Base-by-base conservation (phyloP, 2,113 vertebrate genomes). In the Chaetorhynchus papuensis region DNA sequence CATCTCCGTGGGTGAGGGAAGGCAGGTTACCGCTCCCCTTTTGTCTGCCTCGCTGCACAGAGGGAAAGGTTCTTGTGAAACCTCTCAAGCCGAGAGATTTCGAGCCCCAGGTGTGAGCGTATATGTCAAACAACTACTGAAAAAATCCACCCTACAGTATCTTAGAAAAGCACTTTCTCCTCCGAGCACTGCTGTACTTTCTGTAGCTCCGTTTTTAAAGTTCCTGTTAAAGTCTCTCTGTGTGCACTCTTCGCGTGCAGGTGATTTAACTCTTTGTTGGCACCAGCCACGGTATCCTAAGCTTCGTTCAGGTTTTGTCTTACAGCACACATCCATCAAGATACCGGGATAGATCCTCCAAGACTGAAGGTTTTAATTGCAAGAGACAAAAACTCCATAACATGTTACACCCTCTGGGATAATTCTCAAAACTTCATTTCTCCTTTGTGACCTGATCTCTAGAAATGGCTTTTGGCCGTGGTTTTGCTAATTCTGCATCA, bases 401-500 rank as follows among this genome's bases (percentile, higher is more conserved):
- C 35, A 39, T 27, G 39, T 60, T 19, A 39, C 24, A 39, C 5
- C 10, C 59, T 39, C 35, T 39, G 24, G 5, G 26, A 60, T 27
- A 27, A 39, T 24, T 18, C 24, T 60, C 35, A 27, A 27, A 8
- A 60, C 35, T 60, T 39, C 24, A 60, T 60, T 19, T 60, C 24
- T 60, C 35, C 5, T 30, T 30, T 30, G 39, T 37, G 21, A 27
- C 17, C 7, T 37, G n/a, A 37, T 72, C 27, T 53, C 27, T 45
- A 24, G 1, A 27, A 72, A 53, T 45, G 27, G 17, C 17, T 53
- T 83, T 37, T 16, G 21, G 27, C 6, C 0, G 0, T 45, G 21
- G 17, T 72, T 53, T 37, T 44, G 16, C 4, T 71, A 37, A 53
- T 37, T 53, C 39, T 63, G 21, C 30, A 15, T 53, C 27, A 37